These are phyloP conservation scores for Agelas oroides DNA, from an alignment of 37 sponge, comb jelly and placozoan genomes.

Conservation along the genomic window DNA sequence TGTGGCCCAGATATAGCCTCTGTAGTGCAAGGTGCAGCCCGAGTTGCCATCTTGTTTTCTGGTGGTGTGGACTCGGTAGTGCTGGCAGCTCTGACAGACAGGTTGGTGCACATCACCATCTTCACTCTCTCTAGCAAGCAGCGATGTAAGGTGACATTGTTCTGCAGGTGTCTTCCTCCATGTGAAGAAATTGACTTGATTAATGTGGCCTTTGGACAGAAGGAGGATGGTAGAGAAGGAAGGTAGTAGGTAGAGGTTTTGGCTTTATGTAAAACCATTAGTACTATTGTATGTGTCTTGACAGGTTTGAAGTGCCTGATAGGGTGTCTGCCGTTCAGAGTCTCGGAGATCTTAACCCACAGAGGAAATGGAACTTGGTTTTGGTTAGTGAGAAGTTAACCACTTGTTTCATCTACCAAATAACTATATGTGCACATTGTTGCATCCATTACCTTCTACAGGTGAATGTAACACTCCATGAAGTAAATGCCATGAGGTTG, in stretches of 20 bases:
- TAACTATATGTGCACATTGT: neutral
- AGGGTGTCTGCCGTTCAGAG: constrained; percentile 69
- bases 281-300: neutral
- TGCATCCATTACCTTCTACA: neutral
- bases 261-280: neutral
- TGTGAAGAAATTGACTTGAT: constrained; percentile 92
- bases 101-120: constrained; percentile 39
- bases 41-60: constrained; percentile 89
- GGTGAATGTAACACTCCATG: constrained; percentile 64
- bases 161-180: constrained; percentile 65
- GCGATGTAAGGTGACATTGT: too few relatives aligned
- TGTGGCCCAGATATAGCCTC: too few relatives aligned
- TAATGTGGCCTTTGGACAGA: constrained; percentile 95
- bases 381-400: constrained; percentile 40
- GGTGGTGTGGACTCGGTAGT: constrained; percentile 97
- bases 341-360: constrained; percentile 78
- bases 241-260: too few relatives aligned
- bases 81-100: constrained; percentile 90
- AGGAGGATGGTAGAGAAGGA: neutral
- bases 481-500: constrained; percentile 60
- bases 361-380: constrained; percentile 90
- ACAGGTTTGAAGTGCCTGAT: constrained; percentile 89
- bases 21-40: constrained; percentile 45
- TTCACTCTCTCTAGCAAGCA: neutral
- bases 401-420: neutral